Conservation (phyloP, 2,888 invertebrate genomes). For the Limnephilus rhombicus region DNA sequence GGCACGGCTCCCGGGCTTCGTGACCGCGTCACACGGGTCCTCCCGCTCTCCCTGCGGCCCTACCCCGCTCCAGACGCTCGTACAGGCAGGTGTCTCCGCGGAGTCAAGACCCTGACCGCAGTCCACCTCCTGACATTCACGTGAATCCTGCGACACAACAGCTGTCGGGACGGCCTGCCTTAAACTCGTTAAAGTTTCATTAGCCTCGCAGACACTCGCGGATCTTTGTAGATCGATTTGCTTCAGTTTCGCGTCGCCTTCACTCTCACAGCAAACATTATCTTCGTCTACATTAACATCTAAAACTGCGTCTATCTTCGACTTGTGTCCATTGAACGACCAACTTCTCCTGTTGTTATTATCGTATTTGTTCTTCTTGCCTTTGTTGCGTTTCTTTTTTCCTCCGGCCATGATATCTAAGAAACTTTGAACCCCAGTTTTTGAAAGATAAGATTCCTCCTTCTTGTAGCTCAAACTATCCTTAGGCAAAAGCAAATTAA, state of each 20-base stretch:
- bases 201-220: conserved; percentile 33
- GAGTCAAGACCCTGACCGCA: neutral
- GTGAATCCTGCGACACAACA: neutral
- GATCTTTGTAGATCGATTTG: conserved; percentile 42
- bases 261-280: neutral
- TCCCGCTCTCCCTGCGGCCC: conserved; percentile 23
- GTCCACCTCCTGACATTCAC: conserved; percentile 21
- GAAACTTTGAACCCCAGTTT: conserved; percentile 73
- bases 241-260: neutral
- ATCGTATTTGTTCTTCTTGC: conserved; percentile 67
- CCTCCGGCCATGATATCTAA: conserved; percentile 75
- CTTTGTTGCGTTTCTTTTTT: conserved; percentile 69
- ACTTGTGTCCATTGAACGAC: conserved; percentile 60
- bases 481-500: conserved; percentile 62
- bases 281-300: neutral
- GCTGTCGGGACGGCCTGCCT: neutral
- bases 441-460: conserved; percentile 66
- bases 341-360: conserved; percentile 59
- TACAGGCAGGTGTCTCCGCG: conserved; percentile 44
- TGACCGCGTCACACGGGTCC: conserved; percentile 48
- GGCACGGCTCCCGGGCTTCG: conserved; percentile 40
- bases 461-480: conserved; percentile 57
- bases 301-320: conserved; percentile 38
- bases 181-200: neutral
- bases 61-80: neutral